These are phyloP conservation scores for Bombus sylvicola DNA, from an alignment of 1,140 invertebrate genomes.

Conservation along the genomic window DNA sequence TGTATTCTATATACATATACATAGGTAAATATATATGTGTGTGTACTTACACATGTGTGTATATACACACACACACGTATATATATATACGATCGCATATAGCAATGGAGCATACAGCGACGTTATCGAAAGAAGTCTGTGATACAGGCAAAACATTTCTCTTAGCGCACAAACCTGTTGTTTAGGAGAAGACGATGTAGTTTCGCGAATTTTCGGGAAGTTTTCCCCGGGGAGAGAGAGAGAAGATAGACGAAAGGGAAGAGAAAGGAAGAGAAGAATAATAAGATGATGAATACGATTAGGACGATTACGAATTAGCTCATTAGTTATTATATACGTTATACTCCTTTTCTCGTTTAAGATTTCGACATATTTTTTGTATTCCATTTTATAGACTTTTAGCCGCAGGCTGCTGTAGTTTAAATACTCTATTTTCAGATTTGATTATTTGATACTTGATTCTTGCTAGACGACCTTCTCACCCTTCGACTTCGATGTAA, in stretches of 20 bases:
- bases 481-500: constrained; percentile 11
- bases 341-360: constrained; percentile 56
- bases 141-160: constrained; percentile 60
- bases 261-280: neutral
- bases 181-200: constrained; percentile 9
- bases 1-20: constrained; percentile 6
- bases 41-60: neutral
- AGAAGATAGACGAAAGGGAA: neutral
- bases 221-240: neutral
- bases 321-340: constrained; percentile 50
- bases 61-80: no score
- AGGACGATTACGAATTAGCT: constrained; percentile 18
- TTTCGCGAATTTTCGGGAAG: constrained; percentile 1
- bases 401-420: constrained; percentile 26
- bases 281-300: neutral
- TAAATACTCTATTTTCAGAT: constrained; percentile 64
- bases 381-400: constrained; percentile 57
- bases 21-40: neutral
- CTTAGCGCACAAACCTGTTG: constrained; percentile 56
- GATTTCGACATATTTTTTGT: constrained; percentile 49
- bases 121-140: constrained; percentile 55
- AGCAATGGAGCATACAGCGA: constrained; percentile 23
- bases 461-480: constrained; percentile 8
- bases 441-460: constrained; percentile 56
- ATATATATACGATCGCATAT: neutral